Percentiles rank a stretch among this genome's conserved stretches.
phyloP scores from a whole-genome alignment of 2,113 vertebrate genomes.

The Formicarius rufipectus region DNA sequence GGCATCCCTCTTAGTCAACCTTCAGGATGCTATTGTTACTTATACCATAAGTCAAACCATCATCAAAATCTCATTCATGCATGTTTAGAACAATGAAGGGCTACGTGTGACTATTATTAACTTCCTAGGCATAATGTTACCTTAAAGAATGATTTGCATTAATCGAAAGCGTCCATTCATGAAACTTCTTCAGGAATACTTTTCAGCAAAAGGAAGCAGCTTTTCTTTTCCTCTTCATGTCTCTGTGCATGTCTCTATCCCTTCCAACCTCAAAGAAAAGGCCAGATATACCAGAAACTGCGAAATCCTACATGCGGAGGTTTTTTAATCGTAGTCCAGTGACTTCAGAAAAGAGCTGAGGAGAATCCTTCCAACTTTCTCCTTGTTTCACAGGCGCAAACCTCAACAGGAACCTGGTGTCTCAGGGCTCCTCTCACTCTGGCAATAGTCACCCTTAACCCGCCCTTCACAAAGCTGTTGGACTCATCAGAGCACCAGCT shows the following conservation, averaged over 20 bases:
- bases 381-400: accelerated
- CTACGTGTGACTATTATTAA: neutral
- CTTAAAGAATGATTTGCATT: neutral
- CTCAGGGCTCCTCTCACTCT: neutral
- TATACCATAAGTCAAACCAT: neutral
- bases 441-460: accelerated
- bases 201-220: neutral
- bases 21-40: neutral
- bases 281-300: neutral
- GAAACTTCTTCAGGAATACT: neutral
- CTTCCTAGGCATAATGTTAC: neutral
- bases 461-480: neutral
- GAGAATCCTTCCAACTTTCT: neutral
- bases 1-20: neutral
- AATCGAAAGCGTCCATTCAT: neutral
- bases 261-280: neutral
- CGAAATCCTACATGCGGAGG: neutral
- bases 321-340: neutral
- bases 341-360: neutral
- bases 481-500: accelerated
- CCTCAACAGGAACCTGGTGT: accelerated
- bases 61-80: accelerated
- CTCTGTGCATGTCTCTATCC: neutral
- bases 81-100: neutral
- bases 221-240: neutral